phyloP scores from a whole-genome alignment of 2,113 vertebrate genomes.

The Odontophorus gujanensis region DNA sequence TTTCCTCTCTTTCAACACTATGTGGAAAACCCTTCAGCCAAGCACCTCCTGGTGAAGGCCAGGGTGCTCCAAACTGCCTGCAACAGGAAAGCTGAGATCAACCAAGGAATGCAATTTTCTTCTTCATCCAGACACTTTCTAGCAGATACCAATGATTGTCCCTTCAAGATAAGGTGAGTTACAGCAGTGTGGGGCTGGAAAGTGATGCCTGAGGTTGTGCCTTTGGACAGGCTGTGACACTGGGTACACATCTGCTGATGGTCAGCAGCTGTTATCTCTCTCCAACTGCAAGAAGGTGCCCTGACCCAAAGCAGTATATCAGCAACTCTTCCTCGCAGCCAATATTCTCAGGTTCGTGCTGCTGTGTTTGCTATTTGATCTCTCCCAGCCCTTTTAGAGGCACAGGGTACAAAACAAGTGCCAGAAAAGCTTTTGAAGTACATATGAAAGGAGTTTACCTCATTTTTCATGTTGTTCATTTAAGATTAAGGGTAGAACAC shows the following conservation, averaged over 20 bases:
- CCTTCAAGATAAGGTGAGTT: background rate
- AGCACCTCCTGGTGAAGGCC: background rate
- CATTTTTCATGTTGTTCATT: fast-evolving
- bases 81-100: too few species aligned
- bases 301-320: fast-evolving
- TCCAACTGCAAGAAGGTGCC: background rate
- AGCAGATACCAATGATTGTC: fast-evolving
- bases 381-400: background rate
- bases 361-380: background rate
- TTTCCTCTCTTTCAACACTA: background rate
- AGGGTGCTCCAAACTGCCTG: background rate
- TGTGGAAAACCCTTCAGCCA: fast-evolving
- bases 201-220: background rate
- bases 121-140: fast-evolving
- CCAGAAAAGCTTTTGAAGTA: background rate
- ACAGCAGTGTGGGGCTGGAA: background rate
- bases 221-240: fast-evolving
- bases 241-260: background rate
- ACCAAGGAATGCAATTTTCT: background rate
- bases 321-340: fast-evolving
- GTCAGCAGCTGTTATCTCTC: background rate
- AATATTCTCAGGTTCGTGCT: too few species aligned
- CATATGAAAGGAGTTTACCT: background rate
- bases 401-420: background rate
- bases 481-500: background rate